Conservation (phyloP, 2,797 vertebrate genomes). For the Ibycter americanus region DNA sequence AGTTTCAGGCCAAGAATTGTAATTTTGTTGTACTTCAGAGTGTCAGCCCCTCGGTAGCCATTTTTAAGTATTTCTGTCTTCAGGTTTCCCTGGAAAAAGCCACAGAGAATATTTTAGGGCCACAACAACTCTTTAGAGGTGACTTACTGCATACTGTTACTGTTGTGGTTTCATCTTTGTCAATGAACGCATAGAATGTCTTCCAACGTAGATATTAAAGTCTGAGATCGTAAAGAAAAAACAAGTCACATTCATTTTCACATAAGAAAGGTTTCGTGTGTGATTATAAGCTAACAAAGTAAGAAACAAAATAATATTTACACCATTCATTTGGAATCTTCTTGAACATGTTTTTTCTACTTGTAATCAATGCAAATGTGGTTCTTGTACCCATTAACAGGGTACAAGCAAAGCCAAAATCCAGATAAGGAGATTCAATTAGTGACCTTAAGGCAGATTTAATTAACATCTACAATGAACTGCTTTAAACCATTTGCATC, state of each 20-base stretch:
- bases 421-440: not conserved
- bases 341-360: not conserved
- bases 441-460: constrained; percentile 1
- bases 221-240: not conserved
- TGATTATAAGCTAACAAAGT: not conserved
- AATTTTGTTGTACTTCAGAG: constrained; percentile 37
- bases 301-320: not conserved
- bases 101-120: constrained; percentile 3
- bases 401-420: not conserved
- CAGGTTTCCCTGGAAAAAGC: constrained; percentile 38
- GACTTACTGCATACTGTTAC: not conserved
- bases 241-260: not conserved
- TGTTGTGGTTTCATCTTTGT: not conserved
- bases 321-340: not conserved
- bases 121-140: not conserved
- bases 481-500: not conserved
- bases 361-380: not conserved
- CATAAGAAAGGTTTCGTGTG: not conserved
- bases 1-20: constrained; percentile 47
- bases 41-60: constrained; percentile 28
- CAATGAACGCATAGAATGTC: not conserved
- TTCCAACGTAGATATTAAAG: not conserved
- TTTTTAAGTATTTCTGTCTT: constrained; percentile 59
- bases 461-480: not conserved
- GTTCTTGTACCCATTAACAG: not conserved